phyloP scores from a whole-genome alignment of 2,888 invertebrate species.

The Heliconius ismenius region DNA sequence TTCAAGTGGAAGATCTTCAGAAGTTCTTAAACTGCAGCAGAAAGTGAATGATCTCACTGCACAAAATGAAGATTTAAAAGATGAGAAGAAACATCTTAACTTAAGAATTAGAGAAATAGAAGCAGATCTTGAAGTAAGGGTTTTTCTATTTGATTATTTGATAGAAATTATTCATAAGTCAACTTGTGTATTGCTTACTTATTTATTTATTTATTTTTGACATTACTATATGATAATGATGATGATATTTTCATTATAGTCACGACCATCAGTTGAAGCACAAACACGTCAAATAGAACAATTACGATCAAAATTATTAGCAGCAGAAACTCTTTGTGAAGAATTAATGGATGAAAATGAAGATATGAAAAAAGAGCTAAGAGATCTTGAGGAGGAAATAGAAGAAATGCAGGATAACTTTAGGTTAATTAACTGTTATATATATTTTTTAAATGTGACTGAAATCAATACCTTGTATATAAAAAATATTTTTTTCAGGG shows the following conservation, averaged over 20 bases:
- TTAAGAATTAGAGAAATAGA: slow-evolving; percentile 89
- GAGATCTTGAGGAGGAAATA: slow-evolving; percentile 97
- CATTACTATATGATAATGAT: too few relatives aligned
- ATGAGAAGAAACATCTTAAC: slow-evolving; percentile 89
- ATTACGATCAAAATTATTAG: slow-evolving; percentile 90
- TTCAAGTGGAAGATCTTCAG: slow-evolving; percentile 85
- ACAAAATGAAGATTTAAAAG: slow-evolving; percentile 89
- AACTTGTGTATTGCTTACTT: too few relatives aligned
- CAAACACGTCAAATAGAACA: slow-evolving; percentile 85
- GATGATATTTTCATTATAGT: slow-evolving; percentile 57
- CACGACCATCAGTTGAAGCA: slow-evolving; percentile 79
- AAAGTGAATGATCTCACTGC: slow-evolving; percentile 91
- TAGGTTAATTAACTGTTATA: slow-evolving; percentile 70
- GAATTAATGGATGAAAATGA: slow-evolving; percentile 98
- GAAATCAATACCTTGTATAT: not conserved
- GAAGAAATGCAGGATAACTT: slow-evolving; percentile 99
- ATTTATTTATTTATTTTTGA: not conserved
- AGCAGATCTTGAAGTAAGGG: slow-evolving; percentile 82
- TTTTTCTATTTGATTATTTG: not conserved
- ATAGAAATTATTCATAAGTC: too few relatives aligned
- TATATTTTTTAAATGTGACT: not conserved
- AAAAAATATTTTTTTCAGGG: slow-evolving; percentile 78
- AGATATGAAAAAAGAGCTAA: slow-evolving; percentile 94
- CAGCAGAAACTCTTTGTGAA: slow-evolving; percentile 95
- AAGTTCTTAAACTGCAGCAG: slow-evolving; percentile 90